Conservation (phyloP, 2,113 vertebrate genomes). For the Lophotis ruficrista region DNA sequence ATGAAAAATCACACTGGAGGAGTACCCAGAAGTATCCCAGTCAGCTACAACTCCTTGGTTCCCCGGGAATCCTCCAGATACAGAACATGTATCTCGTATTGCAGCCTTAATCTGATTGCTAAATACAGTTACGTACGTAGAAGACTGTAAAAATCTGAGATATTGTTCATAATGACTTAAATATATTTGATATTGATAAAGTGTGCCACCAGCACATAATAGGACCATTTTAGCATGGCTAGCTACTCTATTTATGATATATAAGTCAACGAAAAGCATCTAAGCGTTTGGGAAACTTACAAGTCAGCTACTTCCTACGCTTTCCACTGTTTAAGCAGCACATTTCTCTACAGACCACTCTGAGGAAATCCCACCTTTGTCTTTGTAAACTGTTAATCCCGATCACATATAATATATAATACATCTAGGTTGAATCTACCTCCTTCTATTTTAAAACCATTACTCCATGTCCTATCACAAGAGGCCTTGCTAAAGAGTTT, state of each 20-base stretch:
- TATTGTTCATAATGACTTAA: neutral
- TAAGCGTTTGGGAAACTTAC: neutral
- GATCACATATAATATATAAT: neutral
- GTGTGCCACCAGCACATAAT: neutral
- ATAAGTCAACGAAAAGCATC: neutral
- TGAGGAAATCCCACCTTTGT: neutral
- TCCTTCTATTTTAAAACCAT: too few species aligned
- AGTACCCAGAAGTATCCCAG: neutral
- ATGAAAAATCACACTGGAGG: neutral
- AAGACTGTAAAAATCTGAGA: neutral
- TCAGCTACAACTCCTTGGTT: neutral
- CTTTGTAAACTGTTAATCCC: neutral
- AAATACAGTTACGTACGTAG: neutral
- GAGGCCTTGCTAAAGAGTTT: too few species aligned
- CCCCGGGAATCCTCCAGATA: rapidly evolving
- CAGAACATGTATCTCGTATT: neutral
- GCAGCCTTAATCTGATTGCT: neutral
- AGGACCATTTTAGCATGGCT: neutral
- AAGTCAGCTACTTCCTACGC: neutral
- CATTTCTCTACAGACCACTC: neutral
- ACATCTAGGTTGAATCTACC: too few species aligned
- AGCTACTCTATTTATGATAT: neutral
- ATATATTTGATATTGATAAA: neutral
- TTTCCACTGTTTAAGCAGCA: neutral
- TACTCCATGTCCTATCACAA: too few species aligned